These are phyloP conservation scores for Anolis apletophallus DNA, from an alignment of 2,797 vertebrate species.

Conservation along the genomic window DNA sequence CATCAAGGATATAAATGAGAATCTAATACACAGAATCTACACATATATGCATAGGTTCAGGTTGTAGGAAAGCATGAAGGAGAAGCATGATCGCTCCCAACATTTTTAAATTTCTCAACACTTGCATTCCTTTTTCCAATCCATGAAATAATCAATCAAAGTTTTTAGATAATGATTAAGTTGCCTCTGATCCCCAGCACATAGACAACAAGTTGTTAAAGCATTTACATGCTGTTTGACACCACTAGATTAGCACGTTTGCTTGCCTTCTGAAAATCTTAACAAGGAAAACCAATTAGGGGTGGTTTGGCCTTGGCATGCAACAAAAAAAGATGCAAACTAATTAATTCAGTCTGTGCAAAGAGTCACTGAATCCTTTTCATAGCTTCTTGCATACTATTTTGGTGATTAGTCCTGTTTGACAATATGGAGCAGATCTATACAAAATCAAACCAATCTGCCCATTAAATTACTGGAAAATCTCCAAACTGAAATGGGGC, in stretches of 20 bases:
- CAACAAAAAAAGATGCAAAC: not conserved
- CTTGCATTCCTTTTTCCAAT: not conserved
- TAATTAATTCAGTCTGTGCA: constrained; percentile 13
- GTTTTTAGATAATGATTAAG: not conserved
- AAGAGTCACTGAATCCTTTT: not conserved
- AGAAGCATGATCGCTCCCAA: not conserved
- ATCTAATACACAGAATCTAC: not conserved
- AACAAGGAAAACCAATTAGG: not conserved
- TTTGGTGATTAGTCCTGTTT: not conserved
- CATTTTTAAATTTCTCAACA: not conserved
- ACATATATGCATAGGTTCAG: not conserved
- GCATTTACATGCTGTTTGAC: not conserved
- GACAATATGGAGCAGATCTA: not conserved
- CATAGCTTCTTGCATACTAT: not conserved
- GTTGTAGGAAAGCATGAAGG: not conserved
- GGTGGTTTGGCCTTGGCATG: not conserved
- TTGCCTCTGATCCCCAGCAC: not conserved
- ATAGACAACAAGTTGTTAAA: not conserved
- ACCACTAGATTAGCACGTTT: constrained; percentile 6
- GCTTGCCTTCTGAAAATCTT: constrained; percentile 13
- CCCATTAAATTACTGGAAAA: not conserved
- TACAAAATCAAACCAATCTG: not conserved
- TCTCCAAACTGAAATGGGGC: not conserved
- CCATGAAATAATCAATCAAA: not conserved
- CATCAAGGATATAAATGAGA: too few relatives aligned